phyloP scores from a whole-genome alignment of 1,140 invertebrate species.

The Platyura marginata region DNA sequence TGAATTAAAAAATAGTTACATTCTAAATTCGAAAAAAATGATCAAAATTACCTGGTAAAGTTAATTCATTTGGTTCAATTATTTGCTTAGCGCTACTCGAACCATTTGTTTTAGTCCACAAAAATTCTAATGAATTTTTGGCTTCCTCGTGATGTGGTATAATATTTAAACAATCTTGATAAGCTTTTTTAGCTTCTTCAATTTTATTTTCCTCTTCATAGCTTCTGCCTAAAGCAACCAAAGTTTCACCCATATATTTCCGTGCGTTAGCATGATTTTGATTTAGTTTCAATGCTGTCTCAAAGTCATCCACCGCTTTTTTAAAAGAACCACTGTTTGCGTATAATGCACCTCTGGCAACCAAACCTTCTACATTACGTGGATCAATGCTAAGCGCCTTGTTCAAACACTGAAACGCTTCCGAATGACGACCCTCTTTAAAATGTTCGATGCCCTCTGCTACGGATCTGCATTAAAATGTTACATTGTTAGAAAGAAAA shows the following conservation, averaged over 20 bases:
- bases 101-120: constrained; percentile 37
- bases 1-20: too few species aligned
- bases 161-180: constrained; percentile 60
- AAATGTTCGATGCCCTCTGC: constrained; percentile 87
- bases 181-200: constrained; percentile 67
- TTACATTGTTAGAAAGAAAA: not conserved
- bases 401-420: constrained; percentile 89
- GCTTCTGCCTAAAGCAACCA: constrained; percentile 66
- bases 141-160: constrained; percentile 72
- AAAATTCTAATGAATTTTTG: constrained; percentile 56
- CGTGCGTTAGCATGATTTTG: constrained; percentile 82
- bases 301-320: constrained; percentile 88
- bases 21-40: too few species aligned
- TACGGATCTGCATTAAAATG: constrained; percentile 41
- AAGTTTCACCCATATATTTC: constrained; percentile 85
- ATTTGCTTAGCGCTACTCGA: constrained; percentile 27
- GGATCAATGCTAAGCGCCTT: constrained; percentile 84
- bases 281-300: constrained; percentile 72
- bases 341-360: constrained; percentile 82
- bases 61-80: constrained; percentile 35
- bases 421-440: constrained; percentile 72
- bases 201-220: constrained; percentile 70
- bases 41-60: constrained; percentile 30
- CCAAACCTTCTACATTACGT: constrained; percentile 82
- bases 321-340: constrained; percentile 86